These are phyloP conservation scores for Trachurus trachurus DNA, from an alignment of 2,797 vertebrate genomes.

Conservation along the genomic window DNA sequence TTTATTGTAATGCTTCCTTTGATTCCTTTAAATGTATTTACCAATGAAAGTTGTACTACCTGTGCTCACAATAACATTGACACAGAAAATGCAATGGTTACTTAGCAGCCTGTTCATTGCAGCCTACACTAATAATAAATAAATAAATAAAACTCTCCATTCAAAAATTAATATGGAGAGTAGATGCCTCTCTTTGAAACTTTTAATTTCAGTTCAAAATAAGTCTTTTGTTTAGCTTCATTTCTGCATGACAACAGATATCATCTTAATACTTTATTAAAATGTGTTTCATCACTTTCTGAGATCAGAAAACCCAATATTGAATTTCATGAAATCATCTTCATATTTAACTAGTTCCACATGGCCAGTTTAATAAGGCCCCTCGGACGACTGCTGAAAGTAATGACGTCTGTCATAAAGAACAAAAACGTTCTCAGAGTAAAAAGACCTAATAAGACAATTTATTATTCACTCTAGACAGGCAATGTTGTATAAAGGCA, in stretches of 20 bases:
- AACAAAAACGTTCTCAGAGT: background rate
- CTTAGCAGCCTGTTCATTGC: background rate
- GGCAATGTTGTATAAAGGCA: background rate
- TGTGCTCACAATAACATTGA: background rate
- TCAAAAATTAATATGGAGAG: background rate
- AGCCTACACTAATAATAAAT: background rate
- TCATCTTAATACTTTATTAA: background rate
- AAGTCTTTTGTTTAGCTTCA: background rate
- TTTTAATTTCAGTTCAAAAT: background rate
- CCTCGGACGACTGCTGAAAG: background rate
- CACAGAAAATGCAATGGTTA: background rate
- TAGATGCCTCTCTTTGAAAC: background rate
- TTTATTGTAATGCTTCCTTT: background rate
- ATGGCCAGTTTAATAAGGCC: background rate
- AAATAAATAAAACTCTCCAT: background rate
- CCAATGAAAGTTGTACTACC: background rate
- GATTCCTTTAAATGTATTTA: background rate
- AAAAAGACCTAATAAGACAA: background rate
- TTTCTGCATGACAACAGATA: background rate
- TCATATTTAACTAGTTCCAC: background rate
- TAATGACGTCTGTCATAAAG: background rate
- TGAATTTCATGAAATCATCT: background rate
- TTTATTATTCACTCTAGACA: background rate
- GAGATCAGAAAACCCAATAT: background rate
- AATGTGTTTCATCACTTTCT: background rate